Conservation (phyloP, 2,888 invertebrate species). For the Eupithecia subfuscata region DNA sequence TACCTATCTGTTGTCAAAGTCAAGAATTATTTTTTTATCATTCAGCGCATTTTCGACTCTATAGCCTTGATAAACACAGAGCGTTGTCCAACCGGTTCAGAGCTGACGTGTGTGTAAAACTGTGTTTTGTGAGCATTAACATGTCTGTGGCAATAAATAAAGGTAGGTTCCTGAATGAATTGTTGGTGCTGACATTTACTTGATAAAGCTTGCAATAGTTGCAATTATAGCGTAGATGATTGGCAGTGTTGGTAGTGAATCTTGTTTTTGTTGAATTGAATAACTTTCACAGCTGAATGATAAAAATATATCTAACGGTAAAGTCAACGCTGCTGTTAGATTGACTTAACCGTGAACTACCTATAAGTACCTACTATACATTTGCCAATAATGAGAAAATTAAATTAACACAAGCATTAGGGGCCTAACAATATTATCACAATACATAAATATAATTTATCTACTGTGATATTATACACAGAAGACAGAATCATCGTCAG, state of each 20-base stretch:
- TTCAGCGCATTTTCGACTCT: constrained; percentile 18
- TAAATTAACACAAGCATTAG: neutral
- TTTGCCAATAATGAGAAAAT: neutral
- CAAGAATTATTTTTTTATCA: constrained; percentile 7
- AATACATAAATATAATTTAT: too few relatives aligned
- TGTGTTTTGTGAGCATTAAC: constrained; percentile 36
- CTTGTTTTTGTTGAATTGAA: neutral
- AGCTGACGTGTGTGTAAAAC: constrained; percentile 45
- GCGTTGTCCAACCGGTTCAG: constrained; percentile 21
- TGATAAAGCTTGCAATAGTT: neutral
- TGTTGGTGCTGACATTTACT: neutral
- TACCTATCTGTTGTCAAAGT: constrained; percentile 11
- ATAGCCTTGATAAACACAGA: constrained; percentile 24
- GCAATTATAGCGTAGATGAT: too few relatives aligned
- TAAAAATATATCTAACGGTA: neutral
- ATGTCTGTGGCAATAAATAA: constrained; percentile 75
- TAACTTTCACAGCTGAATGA: neutral
- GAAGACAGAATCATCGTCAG: too few relatives aligned
- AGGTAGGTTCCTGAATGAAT: constrained; percentile 53
- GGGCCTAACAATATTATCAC: too few relatives aligned
- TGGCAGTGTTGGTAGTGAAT: neutral
- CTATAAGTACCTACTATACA: too few relatives aligned
- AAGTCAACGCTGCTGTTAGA: neutral
- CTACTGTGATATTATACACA: too few relatives aligned
- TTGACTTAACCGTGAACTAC: neutral